Percentiles rank a stretch among this genome's conserved stretches.
Evolutionary conservation across 2,797 vertebrate genomes (phyloP).

Genomic region (Oceanodroma leucorhoa): DNA sequence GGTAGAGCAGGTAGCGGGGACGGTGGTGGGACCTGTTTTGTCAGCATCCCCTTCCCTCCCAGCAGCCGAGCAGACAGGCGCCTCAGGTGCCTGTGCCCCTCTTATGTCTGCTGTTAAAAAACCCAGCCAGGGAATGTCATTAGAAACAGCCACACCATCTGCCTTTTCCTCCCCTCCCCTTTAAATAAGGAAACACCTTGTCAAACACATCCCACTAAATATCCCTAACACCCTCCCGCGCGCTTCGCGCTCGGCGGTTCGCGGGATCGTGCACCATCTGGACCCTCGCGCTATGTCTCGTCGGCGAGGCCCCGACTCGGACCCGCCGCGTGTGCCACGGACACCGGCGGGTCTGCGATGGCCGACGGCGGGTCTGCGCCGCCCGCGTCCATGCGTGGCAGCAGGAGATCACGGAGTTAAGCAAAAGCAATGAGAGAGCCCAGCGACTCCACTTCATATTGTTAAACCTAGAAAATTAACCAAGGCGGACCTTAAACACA

Average conservation of each 20-base stretch:
- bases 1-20: not conserved
- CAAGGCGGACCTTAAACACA: not conserved
- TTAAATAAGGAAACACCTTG: slow-evolving; percentile 69
- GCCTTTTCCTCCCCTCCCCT: slow-evolving; percentile 55
- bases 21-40: not conserved
- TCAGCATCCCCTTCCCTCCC: not conserved
- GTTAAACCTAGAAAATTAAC: slow-evolving; percentile 30
- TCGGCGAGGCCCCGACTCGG: not conserved
- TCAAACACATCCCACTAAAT: slow-evolving; percentile 68
- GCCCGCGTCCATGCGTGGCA: rapidly evolving
- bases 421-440: not conserved
- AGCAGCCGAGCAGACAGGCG: slow-evolving; percentile 32
- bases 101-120: slow-evolving; percentile 53
- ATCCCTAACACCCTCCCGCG: slow-evolving; percentile 49
- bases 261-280: slow-evolving; percentile 62
- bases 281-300: not conserved
- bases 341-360: rapidly evolving
- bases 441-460: not conserved
- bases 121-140: slow-evolving; percentile 66
- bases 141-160: slow-evolving; percentile 63
- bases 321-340: rapidly evolving
- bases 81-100: slow-evolving; percentile 54
- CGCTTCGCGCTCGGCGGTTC: not conserved
- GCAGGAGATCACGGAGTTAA: not conserved
- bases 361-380: rapidly evolving